Percentiles rank a stretch among this genome's conserved stretches.
phyloP scores from a whole-genome alignment of 2,888 invertebrate species.

The Drosophila bunnanda region DNA sequence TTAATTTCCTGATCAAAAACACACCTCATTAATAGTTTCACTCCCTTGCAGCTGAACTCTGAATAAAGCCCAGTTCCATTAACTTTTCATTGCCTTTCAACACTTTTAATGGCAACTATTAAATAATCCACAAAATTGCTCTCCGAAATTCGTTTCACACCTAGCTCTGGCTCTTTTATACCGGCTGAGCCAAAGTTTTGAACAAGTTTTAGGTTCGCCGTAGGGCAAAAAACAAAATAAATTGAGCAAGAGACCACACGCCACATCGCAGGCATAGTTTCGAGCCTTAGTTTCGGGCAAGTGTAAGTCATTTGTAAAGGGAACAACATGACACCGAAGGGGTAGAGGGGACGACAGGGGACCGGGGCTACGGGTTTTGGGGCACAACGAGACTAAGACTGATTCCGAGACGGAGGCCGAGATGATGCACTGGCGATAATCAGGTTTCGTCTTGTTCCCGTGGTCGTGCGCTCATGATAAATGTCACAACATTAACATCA shows the following conservation, averaged over 20 bases:
- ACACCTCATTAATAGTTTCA: background rate
- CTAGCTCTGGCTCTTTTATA: constrained; percentile 23
- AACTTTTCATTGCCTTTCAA: constrained; percentile 30
- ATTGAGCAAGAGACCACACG: constrained; percentile 72
- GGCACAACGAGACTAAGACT: constrained; percentile 58
- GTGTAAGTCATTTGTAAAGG: constrained; percentile 77
- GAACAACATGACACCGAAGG: constrained; percentile 44
- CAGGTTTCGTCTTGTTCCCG: constrained; percentile 79
- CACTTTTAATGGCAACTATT: constrained; percentile 41
- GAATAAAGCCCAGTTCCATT: constrained; percentile 3
- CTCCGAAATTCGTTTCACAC: constrained; percentile 56
- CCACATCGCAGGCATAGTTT: constrained; percentile 66
- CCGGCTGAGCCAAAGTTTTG: constrained; percentile 20
- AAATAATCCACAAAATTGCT: constrained; percentile 58
- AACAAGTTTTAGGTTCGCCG: constrained; percentile 42
- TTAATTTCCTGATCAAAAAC: constrained; percentile 1
- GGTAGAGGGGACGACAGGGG: constrained; percentile 4
- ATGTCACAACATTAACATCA: constrained; percentile 85
- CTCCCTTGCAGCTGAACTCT: background rate
- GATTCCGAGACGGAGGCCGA: constrained; percentile 64
- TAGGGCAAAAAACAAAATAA: constrained; percentile 50
- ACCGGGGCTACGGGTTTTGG: constrained; percentile 40
- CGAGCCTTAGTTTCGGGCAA: constrained; percentile 50
- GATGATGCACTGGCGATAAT: constrained; percentile 80
- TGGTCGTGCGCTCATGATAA: constrained; percentile 83